Evolutionary conservation across 2,113 vertebrate genomes (phyloP).

Genomic region (Chloropsis cyanopogon): DNA sequence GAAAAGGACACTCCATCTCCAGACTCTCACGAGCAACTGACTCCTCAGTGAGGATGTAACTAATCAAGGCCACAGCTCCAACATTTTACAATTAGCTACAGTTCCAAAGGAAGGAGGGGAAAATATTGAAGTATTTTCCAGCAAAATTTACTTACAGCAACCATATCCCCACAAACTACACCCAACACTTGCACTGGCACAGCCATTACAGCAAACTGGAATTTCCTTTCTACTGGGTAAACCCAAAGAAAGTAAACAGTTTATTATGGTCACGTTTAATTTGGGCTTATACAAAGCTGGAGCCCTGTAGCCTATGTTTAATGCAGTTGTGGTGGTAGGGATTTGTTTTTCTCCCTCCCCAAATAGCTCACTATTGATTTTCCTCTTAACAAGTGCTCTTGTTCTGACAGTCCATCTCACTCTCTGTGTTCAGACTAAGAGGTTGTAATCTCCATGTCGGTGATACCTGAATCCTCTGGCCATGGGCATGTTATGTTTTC

Average conservation of each 20-base stretch:
- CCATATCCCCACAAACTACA: background rate
- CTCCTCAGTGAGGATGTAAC: background rate
- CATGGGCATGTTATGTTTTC: background rate
- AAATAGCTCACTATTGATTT: constrained; percentile 42
- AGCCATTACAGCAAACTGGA: background rate
- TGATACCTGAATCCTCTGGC: constrained; percentile 26
- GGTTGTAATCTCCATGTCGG: background rate
- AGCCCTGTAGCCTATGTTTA: constrained; percentile 34
- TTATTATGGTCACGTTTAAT: constrained; percentile 50
- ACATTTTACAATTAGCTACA: background rate
- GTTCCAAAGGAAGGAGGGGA: background rate
- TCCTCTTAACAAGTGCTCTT: constrained; percentile 19
- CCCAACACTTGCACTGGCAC: background rate
- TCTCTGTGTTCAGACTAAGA: background rate
- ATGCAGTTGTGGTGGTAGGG: constrained; percentile 1
- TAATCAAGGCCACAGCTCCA: background rate
- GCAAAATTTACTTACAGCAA: background rate
- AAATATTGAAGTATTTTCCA: background rate
- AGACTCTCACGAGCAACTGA: background rate
- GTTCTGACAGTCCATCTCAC: background rate
- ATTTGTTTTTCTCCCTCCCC: background rate
- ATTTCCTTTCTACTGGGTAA: background rate
- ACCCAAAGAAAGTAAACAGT: constrained; percentile 49
- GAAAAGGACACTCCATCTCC: background rate
- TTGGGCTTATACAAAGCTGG: background rate